These are phyloP conservation scores for Microtus pennsylvanicus DNA, from an alignment of 2,113 vertebrate species.

Conservation along the genomic window DNA sequence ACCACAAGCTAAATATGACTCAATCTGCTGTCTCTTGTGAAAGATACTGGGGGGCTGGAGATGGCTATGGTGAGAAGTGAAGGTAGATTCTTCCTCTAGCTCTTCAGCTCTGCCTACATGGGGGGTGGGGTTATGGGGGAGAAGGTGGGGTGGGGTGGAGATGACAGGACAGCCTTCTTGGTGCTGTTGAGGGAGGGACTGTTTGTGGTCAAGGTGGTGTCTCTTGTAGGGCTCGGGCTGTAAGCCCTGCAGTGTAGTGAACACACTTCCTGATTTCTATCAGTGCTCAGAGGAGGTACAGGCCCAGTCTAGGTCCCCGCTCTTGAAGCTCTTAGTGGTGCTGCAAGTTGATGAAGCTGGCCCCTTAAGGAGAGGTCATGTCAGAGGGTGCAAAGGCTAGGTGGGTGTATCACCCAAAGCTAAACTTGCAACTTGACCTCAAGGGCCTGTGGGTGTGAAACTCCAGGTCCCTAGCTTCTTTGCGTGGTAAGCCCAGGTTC, in stretches of 20 bases:
- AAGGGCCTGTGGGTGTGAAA: neutral
- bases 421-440: neutral
- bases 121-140: neutral
- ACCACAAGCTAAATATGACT: slow-evolving; percentile 75
- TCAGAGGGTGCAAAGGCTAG: neutral
- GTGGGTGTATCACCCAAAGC: neutral
- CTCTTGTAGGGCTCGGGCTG: neutral
- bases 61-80: neutral
- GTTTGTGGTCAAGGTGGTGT: neutral
- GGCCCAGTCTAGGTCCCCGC: neutral
- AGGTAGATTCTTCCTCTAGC: neutral
- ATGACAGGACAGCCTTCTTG: neutral
- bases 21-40: slow-evolving; percentile 75
- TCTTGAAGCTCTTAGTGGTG: neutral
- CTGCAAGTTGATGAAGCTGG: neutral
- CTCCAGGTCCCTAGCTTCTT: neutral
- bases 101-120: neutral
- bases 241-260: neutral
- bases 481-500: neutral
- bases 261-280: neutral
- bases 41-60: slow-evolving; percentile 42
- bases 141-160: neutral
- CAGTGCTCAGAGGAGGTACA: neutral
- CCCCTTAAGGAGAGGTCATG: neutral
- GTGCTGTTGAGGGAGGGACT: neutral